phyloP scores from a whole-genome alignment of 2,888 invertebrate genomes.

The Hymenopus coronatus region DNA sequence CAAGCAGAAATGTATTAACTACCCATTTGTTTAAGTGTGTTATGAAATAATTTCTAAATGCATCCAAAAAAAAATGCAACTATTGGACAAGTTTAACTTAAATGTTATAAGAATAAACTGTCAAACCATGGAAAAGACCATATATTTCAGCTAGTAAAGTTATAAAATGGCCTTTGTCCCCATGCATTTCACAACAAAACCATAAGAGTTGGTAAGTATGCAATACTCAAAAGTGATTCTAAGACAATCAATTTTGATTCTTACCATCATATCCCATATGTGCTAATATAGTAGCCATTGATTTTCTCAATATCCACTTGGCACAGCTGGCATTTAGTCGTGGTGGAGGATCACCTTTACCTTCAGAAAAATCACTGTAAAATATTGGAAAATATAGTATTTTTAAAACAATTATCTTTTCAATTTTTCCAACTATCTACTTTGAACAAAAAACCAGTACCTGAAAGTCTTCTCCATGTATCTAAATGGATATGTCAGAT shows the following conservation, averaged over 20 bases:
- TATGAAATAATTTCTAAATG: too few species aligned
- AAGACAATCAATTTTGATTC: not conserved
- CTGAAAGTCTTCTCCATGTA: slow-evolving; percentile 9
- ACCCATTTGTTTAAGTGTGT: too few species aligned
- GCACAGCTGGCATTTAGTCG: slow-evolving; percentile 41
- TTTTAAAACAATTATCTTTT: not conserved
- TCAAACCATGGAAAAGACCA: too few species aligned
- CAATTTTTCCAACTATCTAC: not conserved
- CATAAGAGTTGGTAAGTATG: too few species aligned
- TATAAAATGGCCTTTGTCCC: not conserved
- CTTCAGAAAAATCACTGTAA: slow-evolving; percentile 18
- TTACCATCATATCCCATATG: slow-evolving; percentile 55
- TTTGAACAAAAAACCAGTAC: not conserved
- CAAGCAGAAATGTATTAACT: too few species aligned
- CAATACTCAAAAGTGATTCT: too few species aligned
- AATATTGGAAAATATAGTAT: not conserved
- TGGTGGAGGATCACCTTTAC: slow-evolving; percentile 2
- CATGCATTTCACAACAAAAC: too few species aligned
- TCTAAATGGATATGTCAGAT: not conserved
- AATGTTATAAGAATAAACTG: too few species aligned
- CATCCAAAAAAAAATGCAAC: too few species aligned
- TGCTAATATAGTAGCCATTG: slow-evolving; percentile 51
- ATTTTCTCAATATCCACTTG: slow-evolving; percentile 48
- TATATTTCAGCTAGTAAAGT: too few species aligned
- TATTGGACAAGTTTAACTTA: too few species aligned